These are phyloP conservation scores for Morinoia aosen DNA, from an alignment of 2,888 invertebrate species.

Conservation along the genomic window DNA sequence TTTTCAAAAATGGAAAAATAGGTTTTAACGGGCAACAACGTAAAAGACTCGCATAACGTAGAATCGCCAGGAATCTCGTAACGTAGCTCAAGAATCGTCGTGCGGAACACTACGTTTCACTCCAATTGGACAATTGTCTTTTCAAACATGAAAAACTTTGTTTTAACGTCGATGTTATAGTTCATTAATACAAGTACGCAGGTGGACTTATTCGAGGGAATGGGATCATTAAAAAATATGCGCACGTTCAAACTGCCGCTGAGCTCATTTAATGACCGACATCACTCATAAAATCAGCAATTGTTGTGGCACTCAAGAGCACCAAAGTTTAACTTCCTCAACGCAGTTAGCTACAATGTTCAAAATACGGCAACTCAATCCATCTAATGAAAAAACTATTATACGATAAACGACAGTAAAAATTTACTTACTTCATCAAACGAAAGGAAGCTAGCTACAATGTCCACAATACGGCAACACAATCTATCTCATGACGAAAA, in stretches of 20 bases:
- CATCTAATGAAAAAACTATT: neutral
- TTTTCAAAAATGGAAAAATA: no score
- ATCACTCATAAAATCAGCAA: neutral
- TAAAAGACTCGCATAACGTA: no score
- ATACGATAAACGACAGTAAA: no score
- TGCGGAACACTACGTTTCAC: no score
- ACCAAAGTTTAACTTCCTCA: neutral
- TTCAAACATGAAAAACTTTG: no score
- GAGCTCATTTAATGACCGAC: neutral
- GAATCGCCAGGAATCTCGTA: no score
- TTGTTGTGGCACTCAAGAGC: neutral
- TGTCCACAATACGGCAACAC: neutral
- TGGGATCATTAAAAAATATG: neutral
- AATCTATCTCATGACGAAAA: neutral
- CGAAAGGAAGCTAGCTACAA: neutral
- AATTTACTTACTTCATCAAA: neutral
- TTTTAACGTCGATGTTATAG: neutral
- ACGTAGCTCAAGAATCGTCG: no score
- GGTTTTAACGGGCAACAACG: no score
- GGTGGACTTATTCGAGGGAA: neutral
- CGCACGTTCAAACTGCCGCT: neutral
- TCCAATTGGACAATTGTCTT: no score
- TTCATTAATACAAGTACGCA: neutral
- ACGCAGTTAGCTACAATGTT: neutral
- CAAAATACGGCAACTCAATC: neutral